Base-by-base conservation (phyloP, 2,113 vertebrate species). In the Chloebia gouldiae region DNA sequence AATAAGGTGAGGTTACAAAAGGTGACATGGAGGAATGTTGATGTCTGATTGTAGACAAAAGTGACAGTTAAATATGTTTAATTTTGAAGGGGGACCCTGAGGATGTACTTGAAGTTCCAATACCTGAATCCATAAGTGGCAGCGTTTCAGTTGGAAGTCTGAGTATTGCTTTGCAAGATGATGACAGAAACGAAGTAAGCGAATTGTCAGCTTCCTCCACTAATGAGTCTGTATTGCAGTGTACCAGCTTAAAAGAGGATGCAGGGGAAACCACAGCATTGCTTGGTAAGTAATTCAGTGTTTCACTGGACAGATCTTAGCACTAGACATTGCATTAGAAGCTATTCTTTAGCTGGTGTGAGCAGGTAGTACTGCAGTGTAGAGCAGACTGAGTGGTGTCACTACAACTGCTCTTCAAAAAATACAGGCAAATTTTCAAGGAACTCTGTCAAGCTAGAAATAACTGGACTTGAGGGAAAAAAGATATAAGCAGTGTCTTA, bases 31-130 rank as follows among this genome's bases (percentile, higher is more conserved):
- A 84, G 20, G 28, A 84, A n/a, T 25, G 18, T 22, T 56, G 37
- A 33, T 78, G 42, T n/a, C n/a, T 81, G 35, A 37, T 49, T 39
- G 35, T 47, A 42, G 78, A 49, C 31, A 17, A 19, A 86, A 81
- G 18, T 64, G 40, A 86, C 72, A 90, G 50, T 79, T 60, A 78
- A 93, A 71, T 88, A 16, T 51, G 16, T 92, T 83, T 89, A 2
- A 65, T 93, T 97, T 94, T 94, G 57, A 96, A 98, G 98, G 97
- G 95, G 50, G 97, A 98, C 54, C 81, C 97, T 78, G 98, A 98
- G 86, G 98, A 97, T n/a, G 70, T 89, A 20, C 97, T 96, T 82
- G 98, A 98, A 72, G 88, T 92, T 39, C 75, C 96, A 3, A 69
- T 97, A 54, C 96, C 97, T 16, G 98, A 98, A 86, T 96, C 97